phyloP scores from a whole-genome alignment of 1,140 invertebrate genomes.

The Hyposmocoma kahamanoa region DNA sequence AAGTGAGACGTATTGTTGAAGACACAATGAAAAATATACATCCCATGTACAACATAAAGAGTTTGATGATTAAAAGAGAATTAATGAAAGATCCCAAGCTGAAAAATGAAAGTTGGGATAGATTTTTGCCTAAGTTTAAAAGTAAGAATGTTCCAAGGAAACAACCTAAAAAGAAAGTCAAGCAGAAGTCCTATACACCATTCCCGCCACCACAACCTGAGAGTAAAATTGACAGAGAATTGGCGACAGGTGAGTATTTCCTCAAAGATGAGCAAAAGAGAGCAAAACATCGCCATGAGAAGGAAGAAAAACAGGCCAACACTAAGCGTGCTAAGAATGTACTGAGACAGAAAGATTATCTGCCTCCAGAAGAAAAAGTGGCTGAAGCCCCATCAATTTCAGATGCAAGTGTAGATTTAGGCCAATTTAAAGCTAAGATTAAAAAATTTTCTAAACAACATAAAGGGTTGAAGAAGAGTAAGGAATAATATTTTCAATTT shows the following conservation, averaged over 20 bases:
- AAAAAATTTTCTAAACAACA: conserved; percentile 74
- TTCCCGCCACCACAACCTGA: conserved; percentile 96
- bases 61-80: conserved; percentile 98
- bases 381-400: conserved; percentile 21
- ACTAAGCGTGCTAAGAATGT: conserved; percentile 83
- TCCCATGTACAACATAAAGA: conserved; percentile 99
- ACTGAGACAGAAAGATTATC: conserved; percentile 85
- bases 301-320: conserved; percentile 82
- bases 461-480: conserved; percentile 26
- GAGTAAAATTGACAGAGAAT: conserved; percentile 94
- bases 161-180: conserved; percentile 87
- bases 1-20: conserved; percentile 93
- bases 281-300: conserved; percentile 82
- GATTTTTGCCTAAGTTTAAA: conserved; percentile 97
- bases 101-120: conserved; percentile 96
- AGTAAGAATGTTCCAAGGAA: conserved; percentile 94
- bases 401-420: conserved; percentile 75
- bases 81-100: conserved; percentile 93
- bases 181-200: conserved; percentile 96
- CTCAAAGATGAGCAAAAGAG: conserved; percentile 88
- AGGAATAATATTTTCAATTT: neutral
- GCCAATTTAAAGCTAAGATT: conserved; percentile 82
- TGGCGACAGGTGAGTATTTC: conserved; percentile 98
- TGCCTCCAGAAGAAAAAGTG: conserved; percentile 84
- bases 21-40: conserved; percentile 99